phyloP scores from a whole-genome alignment of 2,888 invertebrate genomes.

The Tillus elongatus region DNA sequence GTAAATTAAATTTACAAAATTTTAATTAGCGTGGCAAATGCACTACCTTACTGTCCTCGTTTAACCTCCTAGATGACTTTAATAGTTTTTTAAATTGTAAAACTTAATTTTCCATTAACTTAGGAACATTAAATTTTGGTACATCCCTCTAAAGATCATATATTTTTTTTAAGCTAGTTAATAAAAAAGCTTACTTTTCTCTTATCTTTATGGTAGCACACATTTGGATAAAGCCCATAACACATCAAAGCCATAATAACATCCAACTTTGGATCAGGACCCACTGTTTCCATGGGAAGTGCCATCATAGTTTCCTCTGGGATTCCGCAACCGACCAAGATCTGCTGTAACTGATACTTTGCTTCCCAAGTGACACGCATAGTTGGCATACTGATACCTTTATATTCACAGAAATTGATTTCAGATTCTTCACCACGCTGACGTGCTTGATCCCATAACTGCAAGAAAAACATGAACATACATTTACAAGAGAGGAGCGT shows the following conservation, averaged over 20 bases:
- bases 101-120: too few species aligned
- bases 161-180: too few species aligned
- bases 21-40: too few species aligned
- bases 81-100: too few species aligned
- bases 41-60: too few species aligned
- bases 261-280: conserved; percentile 72
- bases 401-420: conserved; percentile 79
- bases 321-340: conserved; percentile 67
- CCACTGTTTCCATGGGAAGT: conserved; percentile 64
- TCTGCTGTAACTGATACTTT: conserved; percentile 55
- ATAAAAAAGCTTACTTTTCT: conserved; percentile 57
- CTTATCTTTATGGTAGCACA: conserved; percentile 91
- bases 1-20: too few species aligned
- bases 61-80: too few species aligned
- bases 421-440: conserved; percentile 67
- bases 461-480: conserved; percentile 19
- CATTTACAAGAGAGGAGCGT: too few species aligned
- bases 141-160: too few species aligned
- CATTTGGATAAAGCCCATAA: conserved; percentile 93
- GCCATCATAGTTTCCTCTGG: conserved; percentile 78
- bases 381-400: conserved; percentile 74
- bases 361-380: conserved; percentile 89
- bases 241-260: conserved; percentile 76
- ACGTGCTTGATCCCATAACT: conserved; percentile 64
- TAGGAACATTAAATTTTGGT: too few species aligned